These are phyloP conservation scores for Tenthredo mesomela DNA, from an alignment of 2,888 invertebrate genomes.

Conservation along the genomic window DNA sequence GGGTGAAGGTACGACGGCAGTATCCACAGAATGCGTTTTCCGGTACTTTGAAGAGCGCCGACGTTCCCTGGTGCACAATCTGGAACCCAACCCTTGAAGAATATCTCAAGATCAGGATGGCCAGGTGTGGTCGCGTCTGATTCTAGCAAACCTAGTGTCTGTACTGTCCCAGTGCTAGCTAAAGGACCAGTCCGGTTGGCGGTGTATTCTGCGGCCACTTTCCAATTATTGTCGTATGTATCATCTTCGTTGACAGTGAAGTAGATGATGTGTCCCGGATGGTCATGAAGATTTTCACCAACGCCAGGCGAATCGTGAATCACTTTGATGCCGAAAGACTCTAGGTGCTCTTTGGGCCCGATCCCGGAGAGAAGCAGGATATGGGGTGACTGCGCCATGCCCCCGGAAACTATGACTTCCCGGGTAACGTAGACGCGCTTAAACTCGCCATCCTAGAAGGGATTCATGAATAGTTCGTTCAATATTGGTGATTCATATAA, in stretches of 20 bases:
- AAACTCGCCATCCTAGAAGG: constrained; percentile 59
- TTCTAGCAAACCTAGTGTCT: constrained; percentile 83
- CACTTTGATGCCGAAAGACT: constrained; percentile 80
- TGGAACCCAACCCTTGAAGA: constrained; percentile 83
- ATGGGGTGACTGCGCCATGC: constrained; percentile 84
- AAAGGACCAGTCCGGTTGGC: neutral
- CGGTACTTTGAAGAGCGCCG: constrained; percentile 71
- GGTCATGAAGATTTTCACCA: constrained; percentile 85
- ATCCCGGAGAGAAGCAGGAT: constrained; percentile 85
- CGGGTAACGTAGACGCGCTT: constrained; percentile 61
- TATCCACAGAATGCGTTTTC: constrained; percentile 76
- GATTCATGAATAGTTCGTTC: neutral
- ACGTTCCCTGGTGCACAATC: constrained; percentile 81
- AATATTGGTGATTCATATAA: neutral
- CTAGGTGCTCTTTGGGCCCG: constrained; percentile 82
- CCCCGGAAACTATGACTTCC: constrained; percentile 82
- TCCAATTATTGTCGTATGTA: constrained; percentile 82
- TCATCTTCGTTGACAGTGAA: constrained; percentile 79
- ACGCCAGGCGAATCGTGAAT: constrained; percentile 84
- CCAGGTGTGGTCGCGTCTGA: constrained; percentile 82
- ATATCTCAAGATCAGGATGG: constrained; percentile 84
- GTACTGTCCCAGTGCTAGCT: constrained; percentile 78
- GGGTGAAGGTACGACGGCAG: constrained; percentile 85
- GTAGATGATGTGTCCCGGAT: constrained; percentile 81
- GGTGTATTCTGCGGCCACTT: constrained; percentile 68